Evolutionary conservation across 2,888 invertebrate genomes (phyloP).

Genomic region (Onthophagus sagittarius): DNA sequence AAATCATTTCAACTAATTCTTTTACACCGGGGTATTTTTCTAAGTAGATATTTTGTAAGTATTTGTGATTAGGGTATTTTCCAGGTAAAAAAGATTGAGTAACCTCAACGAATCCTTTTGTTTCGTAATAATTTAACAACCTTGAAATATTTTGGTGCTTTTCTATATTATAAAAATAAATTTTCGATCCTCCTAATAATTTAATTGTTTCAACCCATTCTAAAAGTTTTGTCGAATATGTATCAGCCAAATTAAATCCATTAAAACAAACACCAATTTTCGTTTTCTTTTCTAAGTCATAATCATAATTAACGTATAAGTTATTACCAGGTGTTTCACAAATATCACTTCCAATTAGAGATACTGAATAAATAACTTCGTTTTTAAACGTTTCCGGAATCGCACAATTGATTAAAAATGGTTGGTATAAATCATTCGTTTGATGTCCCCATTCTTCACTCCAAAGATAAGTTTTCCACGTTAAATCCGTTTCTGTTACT

Average conservation of each 20-base stretch:
- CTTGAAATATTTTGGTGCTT: background rate
- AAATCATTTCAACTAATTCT: background rate
- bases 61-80: background rate
- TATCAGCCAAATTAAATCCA: background rate
- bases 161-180: background rate
- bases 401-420: background rate
- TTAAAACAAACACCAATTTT: background rate
- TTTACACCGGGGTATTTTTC: background rate
- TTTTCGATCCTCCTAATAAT: background rate
- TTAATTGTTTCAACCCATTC: background rate
- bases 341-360: background rate
- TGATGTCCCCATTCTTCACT: background rate
- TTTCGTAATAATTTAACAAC: background rate
- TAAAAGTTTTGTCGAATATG: background rate
- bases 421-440: background rate
- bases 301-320: background rate
- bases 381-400: background rate
- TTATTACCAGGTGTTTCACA: background rate
- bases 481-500: background rate
- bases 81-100: background rate
- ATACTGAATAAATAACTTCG: background rate
- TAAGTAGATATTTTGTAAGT: background rate
- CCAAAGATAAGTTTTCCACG: background rate
- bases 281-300: background rate
- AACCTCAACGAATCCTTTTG: background rate